phyloP scores from a whole-genome alignment of 2,888 invertebrate genomes.

The Torymus tubicola region DNA sequence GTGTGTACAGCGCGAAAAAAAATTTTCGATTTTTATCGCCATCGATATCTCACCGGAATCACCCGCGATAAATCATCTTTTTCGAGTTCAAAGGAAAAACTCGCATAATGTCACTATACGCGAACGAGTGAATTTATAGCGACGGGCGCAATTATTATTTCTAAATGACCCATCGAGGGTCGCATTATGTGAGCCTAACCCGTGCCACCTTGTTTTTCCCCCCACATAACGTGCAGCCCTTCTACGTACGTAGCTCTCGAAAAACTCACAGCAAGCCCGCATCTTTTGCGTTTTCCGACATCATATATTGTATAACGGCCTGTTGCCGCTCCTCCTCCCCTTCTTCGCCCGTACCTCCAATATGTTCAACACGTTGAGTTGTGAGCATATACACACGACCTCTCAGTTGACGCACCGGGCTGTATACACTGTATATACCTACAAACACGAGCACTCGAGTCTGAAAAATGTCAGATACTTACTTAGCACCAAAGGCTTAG shows the following conservation, averaged over 20 bases:
- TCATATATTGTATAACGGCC: constrained; percentile 35
- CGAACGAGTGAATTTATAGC: constrained; percentile 40
- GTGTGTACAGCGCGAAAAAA: neutral
- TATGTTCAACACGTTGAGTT: constrained; percentile 39
- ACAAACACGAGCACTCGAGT: constrained; percentile 11
- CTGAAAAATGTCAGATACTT: constrained; percentile 33
- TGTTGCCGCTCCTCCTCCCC: constrained; percentile 23
- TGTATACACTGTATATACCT: too few species aligned
- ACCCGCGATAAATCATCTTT: constrained; percentile 41
- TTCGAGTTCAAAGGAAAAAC: constrained; percentile 10
- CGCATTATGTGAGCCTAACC: constrained; percentile 1
- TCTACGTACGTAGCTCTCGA: too few species aligned
- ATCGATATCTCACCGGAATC: constrained; percentile 24
- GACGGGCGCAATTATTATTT: constrained; percentile 44
- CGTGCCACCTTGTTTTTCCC: too few species aligned
- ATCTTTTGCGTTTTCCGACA: constrained; percentile 21
- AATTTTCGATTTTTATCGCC: constrained; percentile 39
- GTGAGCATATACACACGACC: neutral
- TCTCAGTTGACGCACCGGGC: too few species aligned
- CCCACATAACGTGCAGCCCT: too few species aligned
- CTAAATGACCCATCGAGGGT: constrained; percentile 48
- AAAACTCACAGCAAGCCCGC: neutral
- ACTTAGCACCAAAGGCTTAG: constrained; percentile 42
- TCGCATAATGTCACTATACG: neutral
- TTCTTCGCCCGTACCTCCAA: constrained; percentile 6